A percentile compares a stretch with the other conserved stretches of the same genome.
Conservation (phyloP, 2,797 vertebrate genomes). For the Phalanger gymnotis region DNA sequence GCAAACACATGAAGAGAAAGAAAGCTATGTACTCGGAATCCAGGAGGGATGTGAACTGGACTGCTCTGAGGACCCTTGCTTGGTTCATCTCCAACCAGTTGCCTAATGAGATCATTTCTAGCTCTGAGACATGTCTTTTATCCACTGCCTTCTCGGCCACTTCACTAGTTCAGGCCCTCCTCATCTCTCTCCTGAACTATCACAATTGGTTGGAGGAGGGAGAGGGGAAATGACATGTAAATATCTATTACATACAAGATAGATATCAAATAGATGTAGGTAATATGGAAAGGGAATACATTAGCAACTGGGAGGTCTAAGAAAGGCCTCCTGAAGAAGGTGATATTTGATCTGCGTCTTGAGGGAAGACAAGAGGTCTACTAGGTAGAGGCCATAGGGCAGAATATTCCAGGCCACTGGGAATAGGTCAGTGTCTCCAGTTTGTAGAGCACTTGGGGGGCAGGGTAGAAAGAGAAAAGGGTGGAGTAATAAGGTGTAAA, state of each 20-base stretch:
- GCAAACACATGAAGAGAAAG: conserved; percentile 66
- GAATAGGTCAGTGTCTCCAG: neutral
- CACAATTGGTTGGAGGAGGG: neutral
- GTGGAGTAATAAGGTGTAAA: neutral
- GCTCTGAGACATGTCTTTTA: neutral
- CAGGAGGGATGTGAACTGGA: conserved; percentile 39
- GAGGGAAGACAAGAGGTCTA: neutral
- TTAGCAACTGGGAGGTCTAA: neutral
- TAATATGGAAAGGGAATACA: neutral
- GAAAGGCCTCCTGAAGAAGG: neutral
- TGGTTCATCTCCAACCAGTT: conserved; percentile 28
- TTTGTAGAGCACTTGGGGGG: neutral
- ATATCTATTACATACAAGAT: neutral
- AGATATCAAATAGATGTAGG: neutral
- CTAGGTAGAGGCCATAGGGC: neutral
- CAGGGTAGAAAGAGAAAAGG: neutral
- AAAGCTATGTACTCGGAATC: conserved; percentile 44
- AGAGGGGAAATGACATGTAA: neutral
- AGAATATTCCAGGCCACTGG: neutral
- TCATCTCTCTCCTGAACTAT: neutral
- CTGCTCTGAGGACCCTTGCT: conserved; percentile 6
- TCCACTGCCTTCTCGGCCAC: neutral
- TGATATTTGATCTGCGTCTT: neutral
- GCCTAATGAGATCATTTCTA: neutral
- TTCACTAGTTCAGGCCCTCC: neutral